Percentiles rank a stretch among this genome's conserved stretches.
Evolutionary conservation across 2,113 vertebrate species (phyloP).

Genomic region (Erythrocebus patas): DNA sequence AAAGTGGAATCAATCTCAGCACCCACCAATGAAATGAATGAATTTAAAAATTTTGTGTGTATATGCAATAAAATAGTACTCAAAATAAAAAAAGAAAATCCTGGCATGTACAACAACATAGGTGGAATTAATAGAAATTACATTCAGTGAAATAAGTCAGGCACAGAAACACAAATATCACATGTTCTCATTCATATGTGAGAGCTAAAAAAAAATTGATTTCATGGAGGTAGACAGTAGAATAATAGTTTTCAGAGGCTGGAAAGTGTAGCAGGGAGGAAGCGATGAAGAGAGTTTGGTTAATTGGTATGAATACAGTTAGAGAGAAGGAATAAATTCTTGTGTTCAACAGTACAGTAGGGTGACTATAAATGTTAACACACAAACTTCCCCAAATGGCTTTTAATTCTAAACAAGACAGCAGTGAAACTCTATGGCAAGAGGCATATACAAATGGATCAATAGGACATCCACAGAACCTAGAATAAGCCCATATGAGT

Average conservation of each 20-base stretch:
- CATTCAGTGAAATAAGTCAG: neutral
- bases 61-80: neutral
- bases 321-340: neutral
- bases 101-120: neutral
- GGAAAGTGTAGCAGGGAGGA: neutral
- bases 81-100: neutral
- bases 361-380: neutral
- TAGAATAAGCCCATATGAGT: neutral
- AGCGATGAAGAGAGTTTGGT: neutral
- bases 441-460: fast-evolving
- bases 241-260: neutral
- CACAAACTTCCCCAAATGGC: neutral
- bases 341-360: neutral
- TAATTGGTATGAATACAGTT: neutral
- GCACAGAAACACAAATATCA: neutral
- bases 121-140: neutral
- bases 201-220: neutral
- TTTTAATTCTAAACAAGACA: neutral
- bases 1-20: neutral
- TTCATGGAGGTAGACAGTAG: neutral
- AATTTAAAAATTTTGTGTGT: neutral
- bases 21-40: neutral
- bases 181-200: neutral
- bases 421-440: neutral
- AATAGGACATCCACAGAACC: neutral